A percentile compares a stretch with the other conserved stretches of the same genome.
These are phyloP conservation scores for Diadumene lineata DNA, from an alignment of 92 coral and sea anemone genomes.

Conservation along the genomic window DNA sequence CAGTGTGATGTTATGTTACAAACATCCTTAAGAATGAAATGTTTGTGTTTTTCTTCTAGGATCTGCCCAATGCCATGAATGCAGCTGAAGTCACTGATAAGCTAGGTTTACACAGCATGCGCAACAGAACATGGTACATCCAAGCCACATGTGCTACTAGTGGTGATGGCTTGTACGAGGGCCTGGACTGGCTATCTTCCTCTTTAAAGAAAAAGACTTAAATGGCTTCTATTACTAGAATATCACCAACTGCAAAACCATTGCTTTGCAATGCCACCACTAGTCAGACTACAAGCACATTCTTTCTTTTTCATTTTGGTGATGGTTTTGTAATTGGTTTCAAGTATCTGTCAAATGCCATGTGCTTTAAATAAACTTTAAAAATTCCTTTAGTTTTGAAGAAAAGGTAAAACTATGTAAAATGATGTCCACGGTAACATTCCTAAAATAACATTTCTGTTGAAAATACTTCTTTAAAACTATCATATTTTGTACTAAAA, in stretches of 20 bases:
- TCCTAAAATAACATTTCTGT: too few species aligned
- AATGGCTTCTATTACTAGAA: slow-evolving; percentile 13
- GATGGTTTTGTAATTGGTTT: background rate
- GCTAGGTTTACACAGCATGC: slow-evolving; percentile 68
- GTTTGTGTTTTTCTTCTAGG: slow-evolving; percentile 33
- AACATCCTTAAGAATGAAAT: too few species aligned
- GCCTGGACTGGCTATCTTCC: slow-evolving; percentile 85
- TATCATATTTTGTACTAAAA: background rate
- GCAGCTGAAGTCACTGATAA: slow-evolving; percentile 94
- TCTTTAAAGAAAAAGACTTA: slow-evolving; percentile 67
- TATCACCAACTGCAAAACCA: background rate
- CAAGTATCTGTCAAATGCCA: too few species aligned
- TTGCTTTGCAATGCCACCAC: background rate
- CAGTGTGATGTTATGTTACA: too few species aligned
- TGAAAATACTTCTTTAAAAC: background rate
- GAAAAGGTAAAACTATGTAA: too few species aligned
- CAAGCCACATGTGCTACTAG: slow-evolving; percentile 98
- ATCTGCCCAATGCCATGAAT: slow-evolving; percentile 97
- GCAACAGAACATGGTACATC: slow-evolving; percentile 81
- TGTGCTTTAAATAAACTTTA: too few species aligned
- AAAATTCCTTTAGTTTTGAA: too few species aligned
- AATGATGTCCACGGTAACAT: too few species aligned
- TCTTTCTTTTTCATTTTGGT: background rate
- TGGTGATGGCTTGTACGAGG: slow-evolving; percentile 97
- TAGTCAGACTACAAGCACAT: background rate